Evolutionary conservation across 1,140 invertebrate genomes (phyloP).

Genomic region (Archivesica marissinica): DNA sequence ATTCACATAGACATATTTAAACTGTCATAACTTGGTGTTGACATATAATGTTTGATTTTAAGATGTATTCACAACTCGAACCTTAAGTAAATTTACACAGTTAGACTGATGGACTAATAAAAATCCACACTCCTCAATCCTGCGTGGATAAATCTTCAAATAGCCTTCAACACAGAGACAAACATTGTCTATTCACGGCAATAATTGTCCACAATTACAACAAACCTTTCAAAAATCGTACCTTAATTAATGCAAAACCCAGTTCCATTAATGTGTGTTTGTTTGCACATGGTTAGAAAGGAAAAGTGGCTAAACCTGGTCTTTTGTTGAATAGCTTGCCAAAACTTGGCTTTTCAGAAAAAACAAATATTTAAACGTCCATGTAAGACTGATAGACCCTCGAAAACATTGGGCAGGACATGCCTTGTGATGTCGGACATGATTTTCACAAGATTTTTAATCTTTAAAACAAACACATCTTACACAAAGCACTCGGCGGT

Average conservation of each 20-base stretch:
- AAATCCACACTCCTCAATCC: conserved; percentile 42
- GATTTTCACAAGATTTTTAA: conserved; percentile 58
- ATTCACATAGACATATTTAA: conserved; percentile 56
- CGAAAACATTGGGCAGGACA: conserved; percentile 5
- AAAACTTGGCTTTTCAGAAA: conserved; percentile 40
- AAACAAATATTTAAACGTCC: conserved; percentile 62
- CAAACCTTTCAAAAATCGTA: conserved; percentile 27
- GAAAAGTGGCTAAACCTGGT: conserved; percentile 58
- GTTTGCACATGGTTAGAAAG: conserved; percentile 50
- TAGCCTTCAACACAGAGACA: conserved; percentile 41
- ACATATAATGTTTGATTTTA: conserved; percentile 60
- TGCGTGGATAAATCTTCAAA: conserved; percentile 54
- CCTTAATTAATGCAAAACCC: conserved; percentile 61
- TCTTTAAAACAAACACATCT: conserved; percentile 50
- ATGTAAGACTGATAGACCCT: conserved; percentile 40
- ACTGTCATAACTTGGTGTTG: conserved; percentile 59
- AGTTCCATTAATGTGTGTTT: conserved; percentile 52
- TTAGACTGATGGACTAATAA: conserved; percentile 55
- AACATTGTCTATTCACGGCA: conserved; percentile 47
- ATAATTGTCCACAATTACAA: conserved; percentile 41
- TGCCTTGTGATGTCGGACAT: conserved; percentile 33
- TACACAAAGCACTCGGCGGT: conserved; percentile 48
- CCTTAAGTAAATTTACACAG: conserved; percentile 58
- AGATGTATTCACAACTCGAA: conserved; percentile 61
- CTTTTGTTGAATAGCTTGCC: conserved; percentile 40